These are phyloP conservation scores for Drosophila emarginata DNA, from an alignment of 2,888 invertebrate genomes.

Conservation along the genomic window DNA sequence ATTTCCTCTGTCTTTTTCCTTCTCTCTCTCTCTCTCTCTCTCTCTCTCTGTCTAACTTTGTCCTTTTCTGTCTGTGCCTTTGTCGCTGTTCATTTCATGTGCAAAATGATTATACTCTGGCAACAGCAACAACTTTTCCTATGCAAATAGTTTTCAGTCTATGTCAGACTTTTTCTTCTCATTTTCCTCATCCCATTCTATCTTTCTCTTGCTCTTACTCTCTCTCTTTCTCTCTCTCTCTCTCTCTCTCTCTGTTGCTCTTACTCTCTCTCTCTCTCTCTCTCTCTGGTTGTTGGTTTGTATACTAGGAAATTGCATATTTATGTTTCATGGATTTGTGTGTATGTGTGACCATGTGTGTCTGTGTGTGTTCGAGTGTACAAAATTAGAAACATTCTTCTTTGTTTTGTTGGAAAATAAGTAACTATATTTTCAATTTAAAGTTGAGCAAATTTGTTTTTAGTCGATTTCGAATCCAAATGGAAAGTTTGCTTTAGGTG, in stretches of 20 bases:
- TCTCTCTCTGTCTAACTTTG: not conserved
- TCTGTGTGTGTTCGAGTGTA: slow-evolving; percentile 10
- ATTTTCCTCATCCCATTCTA: not conserved
- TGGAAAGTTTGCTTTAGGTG: not conserved
- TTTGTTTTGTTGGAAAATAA: slow-evolving; percentile 46
- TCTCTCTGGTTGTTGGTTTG: slow-evolving; percentile 30
- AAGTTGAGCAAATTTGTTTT: slow-evolving; percentile 61
- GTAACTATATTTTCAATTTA: slow-evolving; percentile 67
- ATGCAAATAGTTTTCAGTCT: slow-evolving; percentile 65
- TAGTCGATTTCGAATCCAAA: slow-evolving; percentile 12
- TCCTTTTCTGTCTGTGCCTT: not conserved
- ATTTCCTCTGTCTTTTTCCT: too few relatives aligned
- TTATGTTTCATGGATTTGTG: slow-evolving; percentile 58
- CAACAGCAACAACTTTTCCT: slow-evolving; percentile 55
- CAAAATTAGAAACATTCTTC: slow-evolving; percentile 52
- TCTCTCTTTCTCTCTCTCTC: too few relatives aligned
- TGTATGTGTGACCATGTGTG: not conserved
- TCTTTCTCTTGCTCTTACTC: too few relatives aligned
- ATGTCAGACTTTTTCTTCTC: not conserved
- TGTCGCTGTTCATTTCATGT: slow-evolving; percentile 62
- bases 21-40: not conserved
- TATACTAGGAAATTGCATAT: slow-evolving; percentile 65
- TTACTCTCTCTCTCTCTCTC: not conserved
- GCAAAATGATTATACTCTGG: slow-evolving; percentile 55
- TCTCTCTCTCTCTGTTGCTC: too few relatives aligned